A percentile compares a stretch with the other conserved stretches of the same genome.
Conservation (phyloP, 2,797 vertebrate genomes). For the Spinus olivaceus region DNA sequence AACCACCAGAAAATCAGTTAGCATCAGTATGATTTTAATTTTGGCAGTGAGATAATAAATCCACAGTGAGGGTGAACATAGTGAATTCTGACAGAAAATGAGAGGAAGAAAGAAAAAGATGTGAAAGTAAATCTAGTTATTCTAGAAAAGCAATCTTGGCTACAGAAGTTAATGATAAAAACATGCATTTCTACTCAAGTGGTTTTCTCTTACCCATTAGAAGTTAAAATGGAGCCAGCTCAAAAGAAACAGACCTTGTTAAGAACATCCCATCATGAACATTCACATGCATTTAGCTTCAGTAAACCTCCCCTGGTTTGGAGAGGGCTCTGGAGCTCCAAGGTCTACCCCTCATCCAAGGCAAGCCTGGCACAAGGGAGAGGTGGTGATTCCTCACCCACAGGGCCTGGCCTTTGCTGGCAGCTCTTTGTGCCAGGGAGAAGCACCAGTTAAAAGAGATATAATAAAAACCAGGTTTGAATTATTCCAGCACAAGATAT, state of each 20-base stretch:
- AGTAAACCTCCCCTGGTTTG: not conserved
- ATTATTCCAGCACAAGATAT: not conserved
- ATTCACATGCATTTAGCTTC: not conserved
- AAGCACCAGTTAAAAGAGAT: not conserved
- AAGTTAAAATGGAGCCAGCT: not conserved
- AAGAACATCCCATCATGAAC: not conserved
- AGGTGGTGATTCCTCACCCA: not conserved
- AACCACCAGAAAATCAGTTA: slow-evolving; percentile 44
- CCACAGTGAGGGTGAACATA: not conserved
- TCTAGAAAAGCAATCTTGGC: not conserved
- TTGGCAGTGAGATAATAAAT: not conserved
- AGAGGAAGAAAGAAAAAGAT: not conserved
- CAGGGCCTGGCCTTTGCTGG: not conserved
- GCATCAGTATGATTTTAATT: slow-evolving; percentile 28
- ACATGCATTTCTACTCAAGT: not conserved
- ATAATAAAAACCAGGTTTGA: not conserved
- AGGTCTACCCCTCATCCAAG: not conserved
- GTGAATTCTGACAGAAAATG: not conserved
- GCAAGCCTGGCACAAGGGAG: not conserved
- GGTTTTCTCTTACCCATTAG: not conserved
- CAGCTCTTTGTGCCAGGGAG: not conserved
- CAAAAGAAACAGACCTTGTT: not conserved
- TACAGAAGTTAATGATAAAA: slow-evolving; percentile 18
- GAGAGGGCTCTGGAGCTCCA: not conserved
- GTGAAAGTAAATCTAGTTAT: not conserved